Evolutionary conservation across 2,113 vertebrate genomes (phyloP).

Genomic region (Rousettus leschenaultii): DNA sequence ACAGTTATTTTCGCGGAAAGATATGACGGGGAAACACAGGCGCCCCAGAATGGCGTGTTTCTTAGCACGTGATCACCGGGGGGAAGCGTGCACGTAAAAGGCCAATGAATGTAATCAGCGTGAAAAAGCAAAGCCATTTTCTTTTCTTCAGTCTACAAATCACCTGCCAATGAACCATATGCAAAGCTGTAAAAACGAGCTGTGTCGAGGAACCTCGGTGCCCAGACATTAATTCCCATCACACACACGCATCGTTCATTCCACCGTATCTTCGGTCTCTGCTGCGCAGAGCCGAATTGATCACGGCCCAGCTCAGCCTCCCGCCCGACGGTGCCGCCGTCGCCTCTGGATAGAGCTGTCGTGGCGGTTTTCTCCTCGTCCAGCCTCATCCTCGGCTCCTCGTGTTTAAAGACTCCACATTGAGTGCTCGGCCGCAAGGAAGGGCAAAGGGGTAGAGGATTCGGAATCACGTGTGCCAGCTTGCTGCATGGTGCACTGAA

Average conservation of each 20-base stretch:
- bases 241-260: background rate
- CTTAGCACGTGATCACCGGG: background rate
- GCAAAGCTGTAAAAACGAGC: background rate
- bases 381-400: background rate
- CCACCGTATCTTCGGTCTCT: background rate
- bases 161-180: background rate
- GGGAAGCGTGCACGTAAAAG: background rate
- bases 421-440: background rate
- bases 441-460: background rate
- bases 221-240: background rate
- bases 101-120: background rate
- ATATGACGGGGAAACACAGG: background rate
- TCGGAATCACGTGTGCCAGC: background rate
- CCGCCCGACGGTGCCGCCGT: slow-evolving; percentile 22
- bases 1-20: background rate
- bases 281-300: background rate
- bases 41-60: background rate
- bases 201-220: background rate
- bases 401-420: background rate
- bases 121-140: background rate
- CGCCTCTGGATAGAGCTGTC: slow-evolving; percentile 65
- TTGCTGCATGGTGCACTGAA: background rate
- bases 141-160: background rate
- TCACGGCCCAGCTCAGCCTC: slow-evolving; percentile 33
- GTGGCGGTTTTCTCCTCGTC: slow-evolving; percentile 39